Base-by-base conservation (phyloP, 2,113 vertebrate species). In the Nerophis ophidion region DNA sequence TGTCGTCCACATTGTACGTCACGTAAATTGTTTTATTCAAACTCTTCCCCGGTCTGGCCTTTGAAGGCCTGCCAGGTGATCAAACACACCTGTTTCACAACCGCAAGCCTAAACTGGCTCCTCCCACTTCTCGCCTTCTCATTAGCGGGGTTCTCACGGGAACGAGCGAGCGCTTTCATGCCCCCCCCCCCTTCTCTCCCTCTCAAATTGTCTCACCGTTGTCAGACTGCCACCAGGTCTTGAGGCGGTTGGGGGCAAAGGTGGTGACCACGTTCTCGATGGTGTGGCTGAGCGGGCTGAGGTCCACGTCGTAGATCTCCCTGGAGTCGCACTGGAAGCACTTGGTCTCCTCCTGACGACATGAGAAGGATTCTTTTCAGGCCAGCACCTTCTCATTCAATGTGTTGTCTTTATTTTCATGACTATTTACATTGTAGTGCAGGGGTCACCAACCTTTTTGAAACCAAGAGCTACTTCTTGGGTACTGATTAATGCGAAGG, bases 191-290 rank as follows among this genome's bases (percentile, higher is more conserved):
- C 53, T 81, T 68, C 44, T 46, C 19, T 14, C 17, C 13, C 11
- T 14, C 4, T 19, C 45, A 36, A 33, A 3, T 7, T 8, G 45
- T 34, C 90, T 40, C 89, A 98, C 96, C 95, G 35, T 92, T 97
- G 88, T 95, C 92, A 0, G 96, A 98, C 77, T 98, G 96, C 96
- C 96, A 99, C 96, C 96, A 99, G 68, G 96, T 93, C 84, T 95
- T 94, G 40, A 97, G 91, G 57, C 96, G 96, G 77, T 98, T 95
- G 54, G 88, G 93, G 61, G 87, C 92, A 0, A 98, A 99, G 0
- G 93, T 92, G 17, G 96, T 98, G 81, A 98, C 95, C 3, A 99
- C 91, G 9, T 98, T 96, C 83, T 96, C 93, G 68, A 98, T 93
- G 48, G 87, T 89, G 84, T 99, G 96, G 85, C 95, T 98, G 80